Evolutionary conservation across 2,113 vertebrate genomes (phyloP).

Genomic region (Telmatochromis sp.): DNA sequence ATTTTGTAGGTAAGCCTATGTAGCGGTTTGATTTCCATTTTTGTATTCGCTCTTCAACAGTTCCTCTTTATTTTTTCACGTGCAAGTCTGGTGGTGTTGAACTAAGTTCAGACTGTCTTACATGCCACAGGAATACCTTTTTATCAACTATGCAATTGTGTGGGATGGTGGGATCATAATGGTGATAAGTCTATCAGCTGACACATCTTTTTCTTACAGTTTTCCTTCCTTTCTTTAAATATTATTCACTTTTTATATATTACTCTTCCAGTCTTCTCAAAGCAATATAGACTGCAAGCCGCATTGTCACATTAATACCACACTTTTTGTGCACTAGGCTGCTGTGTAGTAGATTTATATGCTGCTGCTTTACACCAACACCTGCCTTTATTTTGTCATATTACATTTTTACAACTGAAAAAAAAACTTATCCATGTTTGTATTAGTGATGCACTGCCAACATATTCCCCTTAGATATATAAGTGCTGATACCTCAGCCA

Average conservation of each 20-base stretch:
- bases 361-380: not conserved
- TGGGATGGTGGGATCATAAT: not conserved
- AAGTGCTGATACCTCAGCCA: not conserved
- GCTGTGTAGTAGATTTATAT: not conserved
- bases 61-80: not conserved
- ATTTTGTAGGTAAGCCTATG: not conserved
- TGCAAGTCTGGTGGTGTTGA: not conserved
- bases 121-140: not conserved
- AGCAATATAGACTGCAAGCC: not conserved
- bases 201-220: not conserved
- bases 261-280: not conserved
- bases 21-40: not conserved
- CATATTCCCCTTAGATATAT: not conserved
- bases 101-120: not conserved
- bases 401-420: not conserved
- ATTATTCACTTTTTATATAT: not conserved
- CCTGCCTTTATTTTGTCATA: not conserved
- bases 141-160: not conserved
- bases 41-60: not conserved
- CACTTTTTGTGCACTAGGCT: not conserved
- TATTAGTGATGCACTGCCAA: not conserved
- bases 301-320: accelerated
- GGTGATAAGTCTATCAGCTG: not conserved
- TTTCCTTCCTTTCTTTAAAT: not conserved
- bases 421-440: not conserved